Base-by-base conservation (phyloP, 2,113 vertebrate species). In the Marcusenius ussheri region DNA sequence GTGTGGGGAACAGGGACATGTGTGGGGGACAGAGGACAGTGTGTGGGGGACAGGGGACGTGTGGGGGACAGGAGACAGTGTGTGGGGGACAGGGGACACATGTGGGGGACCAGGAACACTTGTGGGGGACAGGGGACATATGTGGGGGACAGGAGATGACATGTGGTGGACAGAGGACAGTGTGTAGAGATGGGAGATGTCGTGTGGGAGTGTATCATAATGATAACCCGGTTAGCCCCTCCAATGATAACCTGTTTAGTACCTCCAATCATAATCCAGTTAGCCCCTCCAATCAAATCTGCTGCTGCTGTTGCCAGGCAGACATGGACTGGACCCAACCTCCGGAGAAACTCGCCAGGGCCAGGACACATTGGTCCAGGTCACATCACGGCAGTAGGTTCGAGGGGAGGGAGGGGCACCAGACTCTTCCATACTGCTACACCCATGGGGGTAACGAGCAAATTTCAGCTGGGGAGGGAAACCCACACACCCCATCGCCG, bases 281-380 rank as follows among this genome's bases (percentile, higher is more conserved):
- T 4, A 17, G 3, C 50, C 50, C 50, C 19, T 49, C 89, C 66
- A 66, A 31, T 90, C 31, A 47, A 47, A 74, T 19, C 58, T 83
- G 45, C 45, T 88, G 80, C 80, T 87, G 53, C 21, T 91, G 87
- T 90, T 91, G 91, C 51, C 50, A 35, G 92, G 90, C 90, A 89
- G 10, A 85, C 51, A 27, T 92, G 90, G 89, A 91, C 92, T 87
- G 83, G 27, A 90, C 87, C 56, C 19, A 3, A 62, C 39, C 62
- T 66, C 15, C 6, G 7, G 8, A 27, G 58, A 10, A 66, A 31
- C 10, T 31, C n/a, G 3, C 58, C 9, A 1, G 58, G 9, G 58
- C 24, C n/a, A 66, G 58, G 24, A 10, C 58, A 66, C 21, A 24
- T 58, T 24, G 56, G 21, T 58, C 19, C 53, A 56, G 53, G 53